A percentile compares a stretch with the other conserved stretches of the same genome.
Evolutionary conservation across 1,140 invertebrate genomes (phyloP).

Genomic region (Magallana angulata): DNA sequence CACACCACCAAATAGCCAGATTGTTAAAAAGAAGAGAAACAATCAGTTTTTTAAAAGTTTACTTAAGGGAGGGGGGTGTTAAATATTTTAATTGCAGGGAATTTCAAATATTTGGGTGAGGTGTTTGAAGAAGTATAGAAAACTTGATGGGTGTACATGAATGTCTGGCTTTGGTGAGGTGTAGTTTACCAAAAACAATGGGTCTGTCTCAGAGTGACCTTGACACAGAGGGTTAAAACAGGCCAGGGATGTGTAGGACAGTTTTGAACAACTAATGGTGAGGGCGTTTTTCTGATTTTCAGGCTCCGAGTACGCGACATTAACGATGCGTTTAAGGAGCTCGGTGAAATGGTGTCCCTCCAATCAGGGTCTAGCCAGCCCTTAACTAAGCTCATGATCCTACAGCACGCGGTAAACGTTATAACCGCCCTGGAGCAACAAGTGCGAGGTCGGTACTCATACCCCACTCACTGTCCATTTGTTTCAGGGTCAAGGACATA

Average conservation of each 20-base stretch:
- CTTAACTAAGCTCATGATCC: constrained; percentile 92
- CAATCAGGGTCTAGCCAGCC: constrained; percentile 97
- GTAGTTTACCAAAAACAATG: not conserved
- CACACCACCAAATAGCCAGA: not conserved
- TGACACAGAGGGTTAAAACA: not conserved
- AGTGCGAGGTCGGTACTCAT: constrained; percentile 47
- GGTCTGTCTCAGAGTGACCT: not conserved
- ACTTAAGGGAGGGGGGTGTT: not conserved
- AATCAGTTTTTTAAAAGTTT: no score
- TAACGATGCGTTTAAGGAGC: constrained; percentile 97
- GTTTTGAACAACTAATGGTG: not conserved
- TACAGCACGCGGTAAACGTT: constrained; percentile 83
- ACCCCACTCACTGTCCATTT: constrained; percentile 12
- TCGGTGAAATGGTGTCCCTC: constrained; percentile 97
- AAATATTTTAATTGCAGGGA: no score
- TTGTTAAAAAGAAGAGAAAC: no score
- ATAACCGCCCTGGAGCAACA: constrained; percentile 45
- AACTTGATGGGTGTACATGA: no score
- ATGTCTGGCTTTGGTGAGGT: not conserved
- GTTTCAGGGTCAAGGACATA: not conserved
- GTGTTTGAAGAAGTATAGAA: no score
- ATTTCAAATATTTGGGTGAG: no score
- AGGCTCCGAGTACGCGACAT: constrained; percentile 98
- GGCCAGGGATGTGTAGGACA: not conserved
- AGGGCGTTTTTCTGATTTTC: constrained; percentile 45